These are phyloP conservation scores for Ibycter americanus DNA, from an alignment of 2,797 vertebrate species.

Conservation along the genomic window DNA sequence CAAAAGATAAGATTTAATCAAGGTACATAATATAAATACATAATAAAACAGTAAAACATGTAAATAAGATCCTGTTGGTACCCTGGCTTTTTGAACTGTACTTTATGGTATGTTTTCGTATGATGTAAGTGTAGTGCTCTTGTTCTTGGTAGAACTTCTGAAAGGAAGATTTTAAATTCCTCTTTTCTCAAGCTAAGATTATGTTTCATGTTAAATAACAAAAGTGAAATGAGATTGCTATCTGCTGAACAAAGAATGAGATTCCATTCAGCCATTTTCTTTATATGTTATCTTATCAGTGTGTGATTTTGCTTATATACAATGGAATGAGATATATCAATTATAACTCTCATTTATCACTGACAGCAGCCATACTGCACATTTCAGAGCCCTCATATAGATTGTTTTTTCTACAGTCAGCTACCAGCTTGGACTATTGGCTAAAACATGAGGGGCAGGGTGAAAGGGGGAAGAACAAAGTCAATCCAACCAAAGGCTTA, in stretches of 20 bases:
- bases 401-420: not conserved
- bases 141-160: conserved; percentile 42
- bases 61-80: conserved; percentile 33
- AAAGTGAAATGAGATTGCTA: conserved; percentile 45
- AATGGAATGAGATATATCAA: conserved; percentile 29
- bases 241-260: conserved; percentile 16
- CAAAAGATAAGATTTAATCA: conserved; percentile 65
- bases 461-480: not conserved
- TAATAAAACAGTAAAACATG: conserved; percentile 35
- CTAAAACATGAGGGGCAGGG: not conserved
- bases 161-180: conserved; percentile 16
- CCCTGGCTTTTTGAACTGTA: conserved; percentile 15
- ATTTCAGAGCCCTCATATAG: not conserved
- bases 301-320: conserved; percentile 37
- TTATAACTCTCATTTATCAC: conserved; percentile 28
- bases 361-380: not conserved
- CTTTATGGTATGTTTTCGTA: not conserved
- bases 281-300: conserved; percentile 38
- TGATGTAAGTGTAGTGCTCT: not conserved
- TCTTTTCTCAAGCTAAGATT: conserved; percentile 23
- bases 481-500: not conserved
- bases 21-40: conserved; percentile 31
- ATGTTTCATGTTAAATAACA: conserved; percentile 27
- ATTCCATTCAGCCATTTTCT: conserved; percentile 20
- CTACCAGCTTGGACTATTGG: not conserved